Percentiles rank a stretch among this genome's conserved stretches.
Evolutionary conservation across 2,888 invertebrate species (phyloP).

Genomic region (Spilosoma lubricipeda): DNA sequence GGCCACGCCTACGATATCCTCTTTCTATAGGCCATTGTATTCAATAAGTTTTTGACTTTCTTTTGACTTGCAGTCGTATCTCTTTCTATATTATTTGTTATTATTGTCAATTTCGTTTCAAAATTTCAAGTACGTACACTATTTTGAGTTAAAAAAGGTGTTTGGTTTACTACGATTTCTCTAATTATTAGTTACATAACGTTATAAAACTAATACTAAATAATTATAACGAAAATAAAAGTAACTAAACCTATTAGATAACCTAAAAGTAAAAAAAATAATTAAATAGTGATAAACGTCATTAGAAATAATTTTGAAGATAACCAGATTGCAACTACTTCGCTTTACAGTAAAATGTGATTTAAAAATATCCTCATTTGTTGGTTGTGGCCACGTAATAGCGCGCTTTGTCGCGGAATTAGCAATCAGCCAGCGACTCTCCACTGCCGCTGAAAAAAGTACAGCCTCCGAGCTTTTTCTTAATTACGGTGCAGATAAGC

Average conservation of each 20-base stretch:
- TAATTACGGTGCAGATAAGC: conserved; percentile 80
- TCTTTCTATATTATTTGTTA: background rate
- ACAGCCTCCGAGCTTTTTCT: conserved; percentile 70
- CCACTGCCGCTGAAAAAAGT: conserved; percentile 60
- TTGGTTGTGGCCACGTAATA: conserved; percentile 67
- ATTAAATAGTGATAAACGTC: background rate
- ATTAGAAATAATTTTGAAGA: background rate
- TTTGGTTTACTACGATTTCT: background rate
- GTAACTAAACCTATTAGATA: background rate
- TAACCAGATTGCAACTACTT: background rate
- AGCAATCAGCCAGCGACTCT: conserved; percentile 75
- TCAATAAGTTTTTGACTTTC: conserved; percentile 40
- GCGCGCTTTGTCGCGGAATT: conserved; percentile 81
- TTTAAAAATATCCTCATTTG: conserved; percentile 71
- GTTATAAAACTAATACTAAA: background rate
- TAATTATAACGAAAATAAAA: too few relatives aligned
- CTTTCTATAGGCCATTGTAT: conserved; percentile 37
- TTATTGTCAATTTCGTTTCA: background rate
- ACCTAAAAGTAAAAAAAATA: background rate
- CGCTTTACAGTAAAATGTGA: conserved; percentile 44
- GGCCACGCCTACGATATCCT: conserved; percentile 46
- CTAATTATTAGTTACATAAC: background rate
- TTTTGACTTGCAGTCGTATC: conserved; percentile 21
- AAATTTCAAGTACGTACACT: background rate
- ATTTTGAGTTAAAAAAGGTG: too few relatives aligned